Evolutionary conservation across 2,113 vertebrate species (phyloP).

Genomic region (Anolis carolinensis): DNA sequence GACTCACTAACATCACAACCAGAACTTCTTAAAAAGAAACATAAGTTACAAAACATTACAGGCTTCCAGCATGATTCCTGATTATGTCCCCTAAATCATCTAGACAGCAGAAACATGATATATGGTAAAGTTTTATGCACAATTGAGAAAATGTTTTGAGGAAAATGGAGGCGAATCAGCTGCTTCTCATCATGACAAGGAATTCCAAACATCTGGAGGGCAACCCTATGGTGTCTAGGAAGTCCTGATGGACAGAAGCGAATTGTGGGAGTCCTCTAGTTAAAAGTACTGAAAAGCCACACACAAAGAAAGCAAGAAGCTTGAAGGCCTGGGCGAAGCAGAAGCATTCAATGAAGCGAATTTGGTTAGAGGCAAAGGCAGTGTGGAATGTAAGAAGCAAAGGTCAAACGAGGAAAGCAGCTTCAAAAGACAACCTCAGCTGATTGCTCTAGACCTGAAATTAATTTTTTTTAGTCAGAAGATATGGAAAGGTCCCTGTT

Average conservation of each 20-base stretch:
- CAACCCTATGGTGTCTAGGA: neutral
- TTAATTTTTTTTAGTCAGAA: neutral
- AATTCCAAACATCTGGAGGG: constrained; percentile 34
- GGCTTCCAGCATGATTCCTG: neutral
- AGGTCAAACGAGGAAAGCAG: neutral
- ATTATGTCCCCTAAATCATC: neutral
- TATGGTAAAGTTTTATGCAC: neutral
- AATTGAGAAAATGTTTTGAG: neutral
- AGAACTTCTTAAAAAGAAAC: neutral
- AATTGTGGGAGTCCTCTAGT: neutral
- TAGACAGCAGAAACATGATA: neutral
- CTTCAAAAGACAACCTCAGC: neutral
- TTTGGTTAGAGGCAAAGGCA: neutral
- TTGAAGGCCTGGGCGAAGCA: no score
- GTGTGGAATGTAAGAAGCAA: neutral
- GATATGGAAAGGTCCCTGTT: neutral
- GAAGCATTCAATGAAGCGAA: neutral
- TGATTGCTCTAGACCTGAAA: neutral
- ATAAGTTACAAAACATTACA: neutral
- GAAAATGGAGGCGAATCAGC: neutral
- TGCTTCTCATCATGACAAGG: constrained; percentile 38
- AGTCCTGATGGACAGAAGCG: neutral
- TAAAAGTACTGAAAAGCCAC: neutral
- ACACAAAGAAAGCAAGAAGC: neutral
- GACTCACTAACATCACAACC: neutral